Evolutionary conservation across 2,888 invertebrate genomes (phyloP).

Genomic region (Folsomia candida): DNA sequence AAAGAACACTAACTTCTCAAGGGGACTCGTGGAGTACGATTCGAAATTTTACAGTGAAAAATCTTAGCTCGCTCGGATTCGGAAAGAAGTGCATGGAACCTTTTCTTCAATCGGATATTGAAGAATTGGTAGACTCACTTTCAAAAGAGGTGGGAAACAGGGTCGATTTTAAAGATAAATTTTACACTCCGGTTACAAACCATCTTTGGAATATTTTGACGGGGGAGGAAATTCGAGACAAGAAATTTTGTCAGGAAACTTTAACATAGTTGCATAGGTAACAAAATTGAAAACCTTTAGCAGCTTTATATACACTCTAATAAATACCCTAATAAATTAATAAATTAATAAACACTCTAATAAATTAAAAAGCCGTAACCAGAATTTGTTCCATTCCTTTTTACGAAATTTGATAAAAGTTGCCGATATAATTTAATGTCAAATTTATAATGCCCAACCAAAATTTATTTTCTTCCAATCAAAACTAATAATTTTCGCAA

Average conservation of each 20-base stretch:
- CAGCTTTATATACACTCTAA: no score
- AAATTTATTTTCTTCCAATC: no score
- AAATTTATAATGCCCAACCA: no score
- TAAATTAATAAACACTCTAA: background rate
- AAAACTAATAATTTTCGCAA: no score
- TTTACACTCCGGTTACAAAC: background rate
- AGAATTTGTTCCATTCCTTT: background rate
- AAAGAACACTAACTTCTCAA: background rate
- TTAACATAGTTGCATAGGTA: background rate
- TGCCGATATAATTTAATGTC: background rate
- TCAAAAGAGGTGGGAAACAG: background rate
- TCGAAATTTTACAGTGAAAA: background rate
- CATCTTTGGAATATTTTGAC: background rate
- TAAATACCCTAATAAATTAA: no score
- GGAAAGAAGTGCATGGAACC: background rate
- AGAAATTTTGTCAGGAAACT: background rate
- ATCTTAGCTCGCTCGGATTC: background rate
- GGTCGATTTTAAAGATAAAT: background rate
- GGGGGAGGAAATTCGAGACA: background rate
- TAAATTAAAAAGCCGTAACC: background rate
- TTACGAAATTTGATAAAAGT: background rate
- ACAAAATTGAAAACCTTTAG: no score
- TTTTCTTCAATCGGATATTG: background rate
- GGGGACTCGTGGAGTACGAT: background rate
- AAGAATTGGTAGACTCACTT: background rate